Conservation (phyloP, 1,140 invertebrate species). For the Musca domestica region DNA sequence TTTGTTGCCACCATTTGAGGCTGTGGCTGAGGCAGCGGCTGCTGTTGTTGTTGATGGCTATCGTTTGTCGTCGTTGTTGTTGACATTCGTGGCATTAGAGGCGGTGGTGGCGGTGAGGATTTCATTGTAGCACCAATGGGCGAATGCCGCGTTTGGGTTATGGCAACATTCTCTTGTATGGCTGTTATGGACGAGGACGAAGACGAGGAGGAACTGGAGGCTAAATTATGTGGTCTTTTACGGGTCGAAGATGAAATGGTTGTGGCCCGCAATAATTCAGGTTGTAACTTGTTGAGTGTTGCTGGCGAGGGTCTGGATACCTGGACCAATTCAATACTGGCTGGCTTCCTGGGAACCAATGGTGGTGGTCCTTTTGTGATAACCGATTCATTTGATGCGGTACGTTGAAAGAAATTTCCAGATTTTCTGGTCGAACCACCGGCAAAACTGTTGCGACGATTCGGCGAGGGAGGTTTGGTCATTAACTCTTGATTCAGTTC, state of each 20-base stretch:
- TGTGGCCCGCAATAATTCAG: constrained; percentile 14
- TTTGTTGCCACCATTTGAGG: background rate
- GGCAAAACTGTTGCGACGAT: constrained; percentile 51
- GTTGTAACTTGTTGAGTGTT: constrained; percentile 27
- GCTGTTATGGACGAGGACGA: constrained; percentile 10
- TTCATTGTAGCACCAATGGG: constrained; percentile 27
- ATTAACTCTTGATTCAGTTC: constrained; percentile 7
- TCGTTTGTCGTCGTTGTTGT: constrained; percentile 1
- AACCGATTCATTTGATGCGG: constrained; percentile 24
- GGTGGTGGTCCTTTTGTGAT: constrained; percentile 34
- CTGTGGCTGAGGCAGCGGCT: background rate
- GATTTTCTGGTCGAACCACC: constrained; percentile 42
- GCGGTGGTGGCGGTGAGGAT: constrained; percentile 32
- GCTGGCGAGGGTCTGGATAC: constrained; percentile 29
- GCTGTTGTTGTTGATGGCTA: constrained; percentile 13
- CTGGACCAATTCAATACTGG: constrained; percentile 38
- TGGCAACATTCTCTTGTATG: constrained; percentile 10
- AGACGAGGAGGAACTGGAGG: constrained; percentile 26
- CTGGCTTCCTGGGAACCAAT: constrained; percentile 48
- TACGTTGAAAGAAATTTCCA: background rate
- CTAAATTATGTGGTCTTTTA: constrained; percentile 47
- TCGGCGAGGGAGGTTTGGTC: constrained; percentile 37
- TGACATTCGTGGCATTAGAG: constrained; percentile 24
- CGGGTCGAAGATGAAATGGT: constrained; percentile 30
- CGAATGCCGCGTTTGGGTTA: constrained; percentile 27